These are phyloP conservation scores for Hemicentrotus pulcherrimus DNA, from an alignment of 35 echinoderm and acorn worm species.

Conservation along the genomic window DNA sequence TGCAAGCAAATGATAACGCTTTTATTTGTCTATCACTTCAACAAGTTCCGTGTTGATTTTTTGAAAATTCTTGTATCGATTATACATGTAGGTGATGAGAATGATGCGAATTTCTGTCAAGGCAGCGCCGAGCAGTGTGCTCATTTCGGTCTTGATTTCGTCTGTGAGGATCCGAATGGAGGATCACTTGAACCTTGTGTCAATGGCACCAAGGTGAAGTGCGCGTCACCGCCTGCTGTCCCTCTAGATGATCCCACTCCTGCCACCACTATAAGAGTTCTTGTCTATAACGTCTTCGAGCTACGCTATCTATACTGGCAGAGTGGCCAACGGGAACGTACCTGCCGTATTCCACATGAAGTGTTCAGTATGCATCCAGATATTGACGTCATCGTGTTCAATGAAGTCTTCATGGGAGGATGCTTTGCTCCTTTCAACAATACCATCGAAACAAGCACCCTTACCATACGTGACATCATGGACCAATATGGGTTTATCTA, in stretches of 20 bases:
- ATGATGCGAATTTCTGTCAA: constrained; percentile 59
- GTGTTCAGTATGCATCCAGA: constrained; percentile 59
- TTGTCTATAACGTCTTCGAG: constrained; percentile 76
- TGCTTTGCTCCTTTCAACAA: constrained; percentile 58
- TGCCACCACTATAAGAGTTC: constrained; percentile 58
- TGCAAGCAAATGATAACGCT: too few relatives aligned
- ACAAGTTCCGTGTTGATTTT: background rate
- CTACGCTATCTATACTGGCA: constrained; percentile 59
- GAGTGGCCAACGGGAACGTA: constrained; percentile 70
- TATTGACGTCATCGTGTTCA: constrained; percentile 79
- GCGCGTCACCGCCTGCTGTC: constrained; percentile 50
- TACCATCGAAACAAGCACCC: background rate
- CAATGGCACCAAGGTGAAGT: constrained; percentile 62
- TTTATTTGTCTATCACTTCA: background rate
- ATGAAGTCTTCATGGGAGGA: constrained; percentile 84
- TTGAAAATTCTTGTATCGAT: background rate
- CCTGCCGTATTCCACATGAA: constrained; percentile 66
- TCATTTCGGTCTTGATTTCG: constrained; percentile 57
- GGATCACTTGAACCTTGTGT: constrained; percentile 48
- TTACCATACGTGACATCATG: constrained; percentile 67
- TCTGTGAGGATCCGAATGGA: constrained; percentile 63
- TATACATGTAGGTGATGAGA: constrained; percentile 65
- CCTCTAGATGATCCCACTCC: constrained; percentile 42
- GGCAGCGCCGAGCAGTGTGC: constrained; percentile 47
- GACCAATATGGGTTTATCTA: constrained; percentile 71